phyloP scores from a whole-genome alignment of 2,888 invertebrate species.

The Tetropium fuscum region DNA sequence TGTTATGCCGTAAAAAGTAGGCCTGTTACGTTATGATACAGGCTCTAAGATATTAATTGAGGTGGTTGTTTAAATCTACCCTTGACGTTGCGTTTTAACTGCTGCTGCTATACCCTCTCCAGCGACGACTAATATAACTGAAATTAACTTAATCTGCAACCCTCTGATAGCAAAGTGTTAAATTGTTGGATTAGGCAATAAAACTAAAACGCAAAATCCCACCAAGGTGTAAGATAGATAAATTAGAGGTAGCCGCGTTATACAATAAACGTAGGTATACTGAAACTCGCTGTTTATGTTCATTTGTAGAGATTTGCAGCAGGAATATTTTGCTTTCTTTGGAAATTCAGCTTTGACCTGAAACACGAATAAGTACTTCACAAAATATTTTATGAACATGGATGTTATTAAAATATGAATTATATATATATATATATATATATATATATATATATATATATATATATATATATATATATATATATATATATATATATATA shows the following conservation, averaged over 20 bases:
- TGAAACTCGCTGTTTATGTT: conserved; percentile 18
- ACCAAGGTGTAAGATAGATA: conserved; percentile 25
- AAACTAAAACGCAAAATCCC: conserved; percentile 18
- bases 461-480: too few relatives aligned
- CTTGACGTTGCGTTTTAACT: conserved; percentile 31
- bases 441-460: too few relatives aligned
- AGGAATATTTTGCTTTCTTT: conserved; percentile 3
- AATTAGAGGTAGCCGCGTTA: conserved; percentile 21
- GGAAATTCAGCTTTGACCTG: too few relatives aligned
- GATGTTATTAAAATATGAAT: too few relatives aligned
- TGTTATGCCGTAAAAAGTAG: conserved; percentile 13
- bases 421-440: too few relatives aligned
- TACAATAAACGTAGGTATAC: conserved; percentile 18
- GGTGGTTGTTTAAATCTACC: conserved; percentile 47
- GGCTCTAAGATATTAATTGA: conserved; percentile 51
- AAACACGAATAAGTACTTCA: too few relatives aligned
- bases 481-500: too few relatives aligned
- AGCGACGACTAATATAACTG: conserved; percentile 6
- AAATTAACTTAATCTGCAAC: conserved; percentile 23
- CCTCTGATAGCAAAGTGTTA: conserved; percentile 21
- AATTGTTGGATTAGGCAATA: conserved; percentile 22
- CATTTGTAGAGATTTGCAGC: conserved; percentile 14
- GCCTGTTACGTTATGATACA: conserved; percentile 44
- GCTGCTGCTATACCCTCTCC: conserved; percentile 10
- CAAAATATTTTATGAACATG: too few relatives aligned